Percentiles rank a stretch among this genome's conserved stretches.
Conservation (phyloP, 2,888 invertebrate genomes). For the Bedellia somnulentella region DNA sequence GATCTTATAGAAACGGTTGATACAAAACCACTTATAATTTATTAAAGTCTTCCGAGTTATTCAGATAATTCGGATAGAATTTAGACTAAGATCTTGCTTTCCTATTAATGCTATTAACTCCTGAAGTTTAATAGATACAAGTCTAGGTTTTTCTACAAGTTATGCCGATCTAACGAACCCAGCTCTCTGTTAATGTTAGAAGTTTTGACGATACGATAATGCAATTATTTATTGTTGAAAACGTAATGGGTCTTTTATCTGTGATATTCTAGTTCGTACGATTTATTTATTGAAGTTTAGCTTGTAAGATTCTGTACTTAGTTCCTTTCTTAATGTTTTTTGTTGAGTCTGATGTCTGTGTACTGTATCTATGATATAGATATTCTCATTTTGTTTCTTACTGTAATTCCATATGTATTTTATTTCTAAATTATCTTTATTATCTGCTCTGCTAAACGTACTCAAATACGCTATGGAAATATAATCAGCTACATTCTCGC, state of each 20-base stretch:
- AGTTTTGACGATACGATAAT: conserved; percentile 29
- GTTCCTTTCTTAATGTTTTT: conserved; percentile 39
- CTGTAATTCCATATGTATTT: no score
- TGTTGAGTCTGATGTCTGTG: no score
- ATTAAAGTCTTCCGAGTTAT: no score
- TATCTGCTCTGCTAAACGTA: no score
- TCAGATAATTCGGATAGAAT: no score
- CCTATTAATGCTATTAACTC: conserved; percentile 5
- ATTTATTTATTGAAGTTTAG: conserved; percentile 52
- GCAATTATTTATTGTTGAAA: conserved; percentile 40
- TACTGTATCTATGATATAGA: no score
- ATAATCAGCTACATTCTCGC: no score
- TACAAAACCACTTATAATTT: no score
- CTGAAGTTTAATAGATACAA: no score
- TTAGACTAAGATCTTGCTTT: conserved; percentile 2
- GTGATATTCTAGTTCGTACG: conserved; percentile 59
- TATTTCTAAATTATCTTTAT: no score
- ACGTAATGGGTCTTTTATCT: conserved; percentile 60
- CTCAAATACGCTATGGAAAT: no score
- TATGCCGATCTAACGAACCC: not conserved
- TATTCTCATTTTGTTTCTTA: no score
- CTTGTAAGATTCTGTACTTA: conserved; percentile 32
- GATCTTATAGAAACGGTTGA: not conserved
- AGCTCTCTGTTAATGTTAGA: conserved; percentile 16
- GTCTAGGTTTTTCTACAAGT: not conserved